A percentile compares a stretch with the other conserved stretches of the same genome.
Conservation (phyloP, 2,888 invertebrate species). For the Temnothorax ravouxi region DNA sequence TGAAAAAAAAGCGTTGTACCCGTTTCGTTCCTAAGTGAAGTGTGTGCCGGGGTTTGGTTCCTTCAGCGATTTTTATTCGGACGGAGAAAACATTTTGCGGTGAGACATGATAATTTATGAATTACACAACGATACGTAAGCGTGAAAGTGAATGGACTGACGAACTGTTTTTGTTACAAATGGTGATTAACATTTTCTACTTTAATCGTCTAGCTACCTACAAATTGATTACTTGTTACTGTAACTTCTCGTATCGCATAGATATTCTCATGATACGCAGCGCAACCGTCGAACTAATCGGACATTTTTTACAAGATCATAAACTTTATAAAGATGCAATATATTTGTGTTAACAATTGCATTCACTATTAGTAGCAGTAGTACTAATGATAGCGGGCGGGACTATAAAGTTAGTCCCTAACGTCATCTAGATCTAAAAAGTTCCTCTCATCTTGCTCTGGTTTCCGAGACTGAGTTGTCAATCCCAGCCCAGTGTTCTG, state of each 20-base stretch:
- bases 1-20: slow-evolving; percentile 11
- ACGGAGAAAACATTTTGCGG: neutral
- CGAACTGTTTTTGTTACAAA: slow-evolving; percentile 58
- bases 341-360: neutral
- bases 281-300: slow-evolving; percentile 53
- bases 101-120: slow-evolving; percentile 2
- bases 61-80: neutral
- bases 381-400: neutral
- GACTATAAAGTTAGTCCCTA: neutral
- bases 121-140: slow-evolving; percentile 16
- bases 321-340: neutral
- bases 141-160: slow-evolving; percentile 17
- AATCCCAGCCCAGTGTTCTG: neutral
- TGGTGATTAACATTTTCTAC: slow-evolving; percentile 53
- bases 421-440: neutral
- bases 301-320: neutral
- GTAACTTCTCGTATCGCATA: slow-evolving; percentile 70
- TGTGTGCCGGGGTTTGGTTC: slow-evolving; percentile 4
- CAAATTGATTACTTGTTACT: slow-evolving; percentile 67
- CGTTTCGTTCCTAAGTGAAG: slow-evolving; percentile 37
- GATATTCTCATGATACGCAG: slow-evolving; percentile 58
- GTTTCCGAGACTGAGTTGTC: neutral
- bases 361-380: neutral
- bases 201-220: slow-evolving; percentile 71
- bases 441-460: neutral